phyloP scores from a whole-genome alignment of 2,113 vertebrate genomes.

The Struthidea cinerea region DNA sequence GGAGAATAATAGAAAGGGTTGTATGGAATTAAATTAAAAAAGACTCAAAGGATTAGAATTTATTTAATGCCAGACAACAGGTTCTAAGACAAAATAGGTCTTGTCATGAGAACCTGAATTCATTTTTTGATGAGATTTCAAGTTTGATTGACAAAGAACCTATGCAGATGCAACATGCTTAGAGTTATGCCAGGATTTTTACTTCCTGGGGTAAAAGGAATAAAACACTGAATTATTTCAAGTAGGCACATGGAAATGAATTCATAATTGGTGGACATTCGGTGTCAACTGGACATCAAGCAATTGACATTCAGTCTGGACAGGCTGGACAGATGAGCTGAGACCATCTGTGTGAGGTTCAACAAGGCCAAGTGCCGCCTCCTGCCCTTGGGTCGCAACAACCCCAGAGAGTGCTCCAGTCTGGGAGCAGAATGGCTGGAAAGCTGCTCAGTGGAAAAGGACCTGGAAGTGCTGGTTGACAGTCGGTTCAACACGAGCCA shows the following conservation, averaged over 20 bases:
- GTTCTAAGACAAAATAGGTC: neutral
- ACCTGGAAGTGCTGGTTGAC: neutral
- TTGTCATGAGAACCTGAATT: neutral
- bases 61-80: neutral
- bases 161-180: neutral
- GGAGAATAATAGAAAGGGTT: neutral
- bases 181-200: neutral
- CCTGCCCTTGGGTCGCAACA: neutral
- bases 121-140: neutral
- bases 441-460: neutral
- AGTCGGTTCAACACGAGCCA: accelerated
- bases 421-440: neutral
- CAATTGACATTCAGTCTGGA: accelerated
- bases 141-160: neutral
- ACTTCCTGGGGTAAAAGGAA: neutral
- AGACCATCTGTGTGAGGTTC: neutral
- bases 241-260: neutral
- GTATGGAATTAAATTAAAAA: neutral
- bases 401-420: neutral
- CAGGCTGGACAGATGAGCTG: accelerated
- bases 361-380: neutral
- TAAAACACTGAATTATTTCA: neutral
- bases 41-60: neutral
- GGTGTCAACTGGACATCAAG: neutral
- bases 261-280: neutral